Evolutionary conservation across 2,797 vertebrate genomes (phyloP), one percentile per base, ranked within the genome.

Genomic region (Microctenopoma lineatum): DNA sequence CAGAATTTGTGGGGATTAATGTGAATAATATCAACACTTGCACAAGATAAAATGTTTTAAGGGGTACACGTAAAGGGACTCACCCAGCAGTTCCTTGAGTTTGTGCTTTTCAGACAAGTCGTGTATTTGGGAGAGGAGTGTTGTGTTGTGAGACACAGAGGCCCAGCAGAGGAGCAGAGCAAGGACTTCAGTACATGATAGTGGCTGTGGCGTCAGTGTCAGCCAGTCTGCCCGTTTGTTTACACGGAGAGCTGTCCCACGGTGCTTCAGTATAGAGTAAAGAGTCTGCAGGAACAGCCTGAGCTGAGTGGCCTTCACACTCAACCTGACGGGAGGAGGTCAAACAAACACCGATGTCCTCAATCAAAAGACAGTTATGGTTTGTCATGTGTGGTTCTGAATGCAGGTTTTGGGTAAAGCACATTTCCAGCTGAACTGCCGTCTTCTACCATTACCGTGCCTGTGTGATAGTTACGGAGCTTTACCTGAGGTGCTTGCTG

Each of bases 151-250:
- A 50, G 88, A 81, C 0, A 95, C 27, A 7, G 93, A 64, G 64
- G 95, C 95, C 97, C 96, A 98, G 79, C 93, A 94, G 10, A 93
- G 91, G 56, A 98, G 92, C 75, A 97, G 91, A 13, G 92, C 0
- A 14, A 99, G 93, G 4, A 87, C 76, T 1, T 96, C 94, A 5
- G 66, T 77, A 67, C 80, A 85, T 18, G 96, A 95, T 7, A 98
- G 90, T 1, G 90, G 53, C 0, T 89, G 81, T 6, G 93, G 89
- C 0, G 86, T 95, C 26, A 96, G 84, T 0, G 91, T 90, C 59
- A 95, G 87, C 46, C 93, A 80, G 46, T 87, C 82, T 27, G 93
- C 83, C 51, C 89, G 90, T 71, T 57, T 80, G 72, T 94, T 94
- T 38, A 85, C 84, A 29, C 29, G 55, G 11, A 94, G 16, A 39